Conservation (phyloP, 2,797 vertebrate genomes). For the Sebastes paucispinis region DNA sequence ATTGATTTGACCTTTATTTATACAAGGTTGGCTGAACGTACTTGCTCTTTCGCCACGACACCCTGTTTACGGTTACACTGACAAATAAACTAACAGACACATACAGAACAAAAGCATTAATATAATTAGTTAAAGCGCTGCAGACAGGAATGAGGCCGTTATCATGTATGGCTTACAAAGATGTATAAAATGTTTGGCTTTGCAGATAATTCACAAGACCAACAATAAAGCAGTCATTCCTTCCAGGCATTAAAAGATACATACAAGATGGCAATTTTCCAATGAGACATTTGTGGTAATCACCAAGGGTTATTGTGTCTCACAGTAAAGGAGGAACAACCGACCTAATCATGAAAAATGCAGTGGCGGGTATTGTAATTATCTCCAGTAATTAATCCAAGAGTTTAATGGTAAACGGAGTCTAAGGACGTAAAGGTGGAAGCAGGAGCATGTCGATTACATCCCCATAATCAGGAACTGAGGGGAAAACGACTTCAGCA, state of each 20-base stretch:
- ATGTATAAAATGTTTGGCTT: background rate
- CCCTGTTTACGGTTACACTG: background rate
- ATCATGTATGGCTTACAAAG: background rate
- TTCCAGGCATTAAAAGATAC: background rate
- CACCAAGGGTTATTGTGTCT: background rate
- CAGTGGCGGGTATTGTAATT: conserved; percentile 22
- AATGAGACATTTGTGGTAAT: conserved; percentile 1
- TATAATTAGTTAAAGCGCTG: background rate
- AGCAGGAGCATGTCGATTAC: conserved; percentile 20
- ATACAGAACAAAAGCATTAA: background rate
- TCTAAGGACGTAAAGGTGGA: conserved; percentile 13
- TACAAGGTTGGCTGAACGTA: background rate
- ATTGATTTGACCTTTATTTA: conserved; percentile 25
- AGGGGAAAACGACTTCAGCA: conserved; percentile 15
- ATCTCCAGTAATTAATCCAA: conserved; percentile 37
- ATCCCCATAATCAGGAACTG: conserved; percentile 19
- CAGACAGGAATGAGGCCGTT: background rate
- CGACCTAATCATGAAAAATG: conserved; percentile 41
- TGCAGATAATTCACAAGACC: background rate
- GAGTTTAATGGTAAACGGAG: conserved; percentile 15
- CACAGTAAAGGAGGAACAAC: background rate
- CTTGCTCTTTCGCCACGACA: background rate
- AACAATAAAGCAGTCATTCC: background rate
- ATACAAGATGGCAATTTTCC: conserved; percentile 2
- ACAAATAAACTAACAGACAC: background rate